Base-by-base conservation (phyloP, 2,797 vertebrate genomes). In the Chaunax sp. region DNA sequence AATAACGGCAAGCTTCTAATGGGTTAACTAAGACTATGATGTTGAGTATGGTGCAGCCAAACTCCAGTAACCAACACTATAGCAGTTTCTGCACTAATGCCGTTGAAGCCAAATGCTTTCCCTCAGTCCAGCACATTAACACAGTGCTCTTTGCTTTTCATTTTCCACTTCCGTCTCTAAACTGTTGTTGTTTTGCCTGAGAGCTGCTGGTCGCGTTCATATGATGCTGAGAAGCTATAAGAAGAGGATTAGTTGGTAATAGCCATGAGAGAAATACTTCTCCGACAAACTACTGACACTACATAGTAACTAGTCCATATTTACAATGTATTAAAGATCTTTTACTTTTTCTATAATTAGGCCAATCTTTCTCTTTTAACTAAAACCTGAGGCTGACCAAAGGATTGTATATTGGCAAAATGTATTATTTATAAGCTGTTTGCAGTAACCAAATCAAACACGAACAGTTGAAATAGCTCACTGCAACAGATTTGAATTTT, bases 191-290 rank as follows among this genome's bases (percentile, higher is more conserved):
- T 57, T 55, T 54, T 22, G 44, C 64, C n/a, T n/a, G n/a, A n/a
- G n/a, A n/a, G n/a, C 53, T 14, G 1, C n/a, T 50, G 46, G 69
- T 64, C 37, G 60, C 64, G 40, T 83, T 85, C 53, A 65, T 77
- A 80, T 64, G 65, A 76, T n/a, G 58, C 7, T 67, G 37, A 75
- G 78, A 64, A 76, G 64, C 71, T 64, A 49, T 70, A 67, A 72
- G 65, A 63, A 5, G 40, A 52, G 75, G 73, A 86, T 83, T 77
- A 72, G 38, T 46, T 54, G 8, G 23, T 72, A 80, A 84, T 65
- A 52, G 69, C 67, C 6, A 15, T 61, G 74, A 81, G 72, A 73
- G 33, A 68, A 82, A 77, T 50, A 44, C 40, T 67, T 72, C 28
- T 37, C 75, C 43, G 57, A n/a, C n/a, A n/a, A n/a, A n/a, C n/a